A percentile compares a stretch with the other conserved stretches of the same genome.
phyloP scores from a whole-genome alignment of 2,113 vertebrate species.

The Puffinus mauretanicus region DNA sequence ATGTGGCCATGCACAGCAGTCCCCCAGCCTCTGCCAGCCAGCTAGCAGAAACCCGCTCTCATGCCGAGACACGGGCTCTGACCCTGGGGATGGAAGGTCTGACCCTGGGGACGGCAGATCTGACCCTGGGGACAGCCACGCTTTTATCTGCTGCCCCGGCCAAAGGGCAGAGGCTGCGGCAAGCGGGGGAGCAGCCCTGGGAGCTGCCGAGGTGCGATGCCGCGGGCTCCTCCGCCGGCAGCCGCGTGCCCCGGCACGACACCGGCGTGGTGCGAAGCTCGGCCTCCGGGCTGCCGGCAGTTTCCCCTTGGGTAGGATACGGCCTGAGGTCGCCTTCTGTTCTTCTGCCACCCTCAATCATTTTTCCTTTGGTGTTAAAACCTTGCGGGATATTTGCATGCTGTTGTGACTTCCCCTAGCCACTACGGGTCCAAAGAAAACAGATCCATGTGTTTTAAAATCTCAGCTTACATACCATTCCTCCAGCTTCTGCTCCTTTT shows the following conservation, averaged over 20 bases:
- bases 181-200: accelerated
- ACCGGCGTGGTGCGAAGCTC: neutral
- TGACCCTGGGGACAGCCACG: accelerated
- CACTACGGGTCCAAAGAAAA: conserved; percentile 3
- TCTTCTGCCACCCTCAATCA: neutral
- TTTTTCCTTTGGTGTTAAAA: neutral
- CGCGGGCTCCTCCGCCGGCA: neutral
- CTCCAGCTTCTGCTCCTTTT: conserved; percentile 50
- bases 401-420: neutral
- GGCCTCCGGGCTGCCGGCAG: neutral
- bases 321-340: neutral
- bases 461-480: conserved; percentile 32
- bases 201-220: neutral
- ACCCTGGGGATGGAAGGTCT: accelerated
- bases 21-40: neutral
- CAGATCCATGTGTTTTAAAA: conserved; percentile 32
- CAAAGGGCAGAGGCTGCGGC: neutral
- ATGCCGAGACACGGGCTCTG: accelerated
- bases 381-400: conserved; percentile 11
- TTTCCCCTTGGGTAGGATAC: neutral
- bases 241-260: neutral
- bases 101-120: neutral
- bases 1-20: accelerated
- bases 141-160: accelerated
- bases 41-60: neutral